Evolutionary conservation across 2,888 invertebrate genomes (phyloP).

Genomic region (Himalopsyche tibetana): DNA sequence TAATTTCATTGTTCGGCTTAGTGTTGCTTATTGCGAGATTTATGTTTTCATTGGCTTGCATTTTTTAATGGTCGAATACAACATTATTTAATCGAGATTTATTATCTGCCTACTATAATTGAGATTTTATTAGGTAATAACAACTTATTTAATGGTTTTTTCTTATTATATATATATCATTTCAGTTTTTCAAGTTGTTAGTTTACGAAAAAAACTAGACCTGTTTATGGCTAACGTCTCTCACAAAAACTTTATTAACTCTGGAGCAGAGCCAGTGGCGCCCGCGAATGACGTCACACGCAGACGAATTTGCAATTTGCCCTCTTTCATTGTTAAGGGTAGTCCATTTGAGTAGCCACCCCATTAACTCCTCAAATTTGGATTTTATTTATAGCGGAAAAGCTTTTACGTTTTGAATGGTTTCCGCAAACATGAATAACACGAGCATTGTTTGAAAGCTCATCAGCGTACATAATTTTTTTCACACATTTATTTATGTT

Average conservation of each 20-base stretch:
- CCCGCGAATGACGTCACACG: not conserved
- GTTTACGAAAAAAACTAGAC: not conserved
- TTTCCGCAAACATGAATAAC: conserved; percentile 52
- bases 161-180: not conserved
- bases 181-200: not conserved
- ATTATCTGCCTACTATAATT: not conserved
- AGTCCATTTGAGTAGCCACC: conserved; percentile 28
- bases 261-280: not conserved
- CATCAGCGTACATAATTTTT: not conserved
- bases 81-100: no score
- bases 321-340: not conserved
- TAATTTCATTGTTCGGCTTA: no score
- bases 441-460: not conserved
- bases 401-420: conserved; percentile 52
- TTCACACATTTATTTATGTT: no score
- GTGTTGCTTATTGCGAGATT: no score
- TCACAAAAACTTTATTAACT: conserved; percentile 12
- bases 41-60: no score
- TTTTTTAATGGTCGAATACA: no score
- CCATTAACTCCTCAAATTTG: conserved; percentile 44
- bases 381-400: conserved; percentile 47
- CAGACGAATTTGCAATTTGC: conserved; percentile 7
- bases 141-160: conserved; percentile 9
- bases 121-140: conserved; percentile 12
- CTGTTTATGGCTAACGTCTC: not conserved